Evolutionary conservation across 23 tunicate genomes (phyloP), one percentile per base, ranked within the genome.

Genomic region (Trididemnum miniatum): DNA sequence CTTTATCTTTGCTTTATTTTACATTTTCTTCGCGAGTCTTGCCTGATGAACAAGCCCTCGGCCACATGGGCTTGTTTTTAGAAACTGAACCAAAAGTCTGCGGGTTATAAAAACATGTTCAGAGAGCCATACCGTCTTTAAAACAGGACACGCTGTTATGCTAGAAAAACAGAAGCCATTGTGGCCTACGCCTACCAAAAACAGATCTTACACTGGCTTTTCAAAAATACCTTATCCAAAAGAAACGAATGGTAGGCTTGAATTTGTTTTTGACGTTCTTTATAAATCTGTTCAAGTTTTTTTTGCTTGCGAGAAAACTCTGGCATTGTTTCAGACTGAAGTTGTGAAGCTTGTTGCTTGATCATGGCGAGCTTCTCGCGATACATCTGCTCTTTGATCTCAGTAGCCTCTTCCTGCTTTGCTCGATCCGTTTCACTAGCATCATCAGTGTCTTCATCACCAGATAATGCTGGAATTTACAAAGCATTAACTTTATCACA

Each of bases 351-450:
- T 64, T 93, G 98, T 49, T 80, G 87, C 52, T 88, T 84, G 33
- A 93, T 65, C 57, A 89, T 89, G 29, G 86, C 89, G 34, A 84
- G 80, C 59, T 93, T 93, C 35, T 93, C 98, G 26, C 93, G 65
- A 75, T 93, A 93, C 59, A 93, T 88, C 65, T 88, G 93, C 37
- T 91, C 97, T 62, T 91, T 91, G 35, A 91, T 91, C 57, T 91
- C 97, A 2, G 83, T 77, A 0, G 91, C 88, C 83, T 92, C 97
- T 77, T 91, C 97, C 32, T 71, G 80, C 54, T 87, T 87, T 0
- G 89, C 92, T 22, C 92, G 88, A 60, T 92, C 97, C 0, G 97
- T 92, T 72, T 92, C 97, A 71, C 97, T 92, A 12, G 97, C 97
- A 78, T 92, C 97, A 77, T 92, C 97, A 20, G 96, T 90, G 81